Base-by-base conservation (phyloP, 2,113 vertebrate species). In the Spea bombifrons region DNA sequence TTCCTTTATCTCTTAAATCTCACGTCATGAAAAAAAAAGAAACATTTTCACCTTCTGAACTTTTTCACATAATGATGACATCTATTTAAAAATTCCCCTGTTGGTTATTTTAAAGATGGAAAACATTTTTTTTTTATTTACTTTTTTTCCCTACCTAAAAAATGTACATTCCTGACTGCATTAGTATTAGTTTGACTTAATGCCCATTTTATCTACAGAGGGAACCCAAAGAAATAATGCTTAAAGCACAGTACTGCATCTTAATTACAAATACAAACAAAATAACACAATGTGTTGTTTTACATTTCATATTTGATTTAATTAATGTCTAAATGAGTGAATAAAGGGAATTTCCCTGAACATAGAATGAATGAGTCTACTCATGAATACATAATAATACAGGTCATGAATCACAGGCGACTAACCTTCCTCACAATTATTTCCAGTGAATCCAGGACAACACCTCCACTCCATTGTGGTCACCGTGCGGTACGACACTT, bases 401-500 rank as follows among this genome's bases (percentile, higher is more conserved):
- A 45, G 44, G 10, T 0, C 7, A 15, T 46, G 7, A 4, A 10
- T 69, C 49, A 15, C 8, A 71, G 50, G 10, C 13, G 55, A 88
- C 94, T 93, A 72, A 97, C 96, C 95, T 83, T 96, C 91, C 0
- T 94, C 93, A 73, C 96, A 98, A 88, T 94, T 93, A 81, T 89
- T 90, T 83, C 96, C 96, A 0, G 91, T 91, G 81, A 96, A 97
- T 30, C 96, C 96, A 13, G 96, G 95, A 67, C 96, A 98, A 90
- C 96, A 98, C 63, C 90, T 91, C 96, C 96, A 98, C 87, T 97
- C 96, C 86, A 97, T 90, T 0, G 92, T 89, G 0, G 94, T 96
- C 84, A 95, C 92, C 0, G 94, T 96, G 82, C 95, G 92, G 85
- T 97, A 96, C 59, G 94, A 89, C 70, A 94, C 89, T 84, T 91